Percentiles rank a stretch among this genome's conserved stretches.
These are phyloP conservation scores for Lycopodina hypogea DNA, from an alignment of 37 sponge, comb jelly and placozoan genomes.

Conservation along the genomic window DNA sequence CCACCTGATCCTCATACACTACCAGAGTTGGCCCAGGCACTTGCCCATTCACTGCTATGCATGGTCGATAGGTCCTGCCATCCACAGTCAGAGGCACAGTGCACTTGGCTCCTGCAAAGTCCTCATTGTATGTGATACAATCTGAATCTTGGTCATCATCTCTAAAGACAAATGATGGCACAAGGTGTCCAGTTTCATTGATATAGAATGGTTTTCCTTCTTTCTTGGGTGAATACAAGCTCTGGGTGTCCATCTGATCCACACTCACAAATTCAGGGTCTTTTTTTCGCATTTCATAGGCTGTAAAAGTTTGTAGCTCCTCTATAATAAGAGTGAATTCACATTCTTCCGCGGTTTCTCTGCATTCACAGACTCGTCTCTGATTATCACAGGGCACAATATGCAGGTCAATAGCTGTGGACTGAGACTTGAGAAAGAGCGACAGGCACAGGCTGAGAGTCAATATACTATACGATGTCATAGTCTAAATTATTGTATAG, in stretches of 20 bases:
- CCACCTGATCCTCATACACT: conserved; percentile 25
- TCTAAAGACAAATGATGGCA: not conserved
- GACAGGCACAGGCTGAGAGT: too few relatives aligned
- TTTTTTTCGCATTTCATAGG: conserved; percentile 2
- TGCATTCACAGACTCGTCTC: conserved; percentile 21
- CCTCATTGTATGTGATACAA: not conserved
- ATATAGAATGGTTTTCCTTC: conserved; percentile 18
- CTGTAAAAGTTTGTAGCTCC: conserved; percentile 33
- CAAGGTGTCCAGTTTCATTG: conserved; percentile 11
- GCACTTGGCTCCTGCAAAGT: conserved; percentile 17
- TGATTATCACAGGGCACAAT: conserved; percentile 6
- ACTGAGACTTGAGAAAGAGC: too few relatives aligned
- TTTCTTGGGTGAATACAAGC: not conserved
- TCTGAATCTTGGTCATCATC: not conserved
- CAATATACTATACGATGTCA: too few relatives aligned
- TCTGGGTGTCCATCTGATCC: not conserved
- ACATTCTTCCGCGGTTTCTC: conserved; percentile 20
- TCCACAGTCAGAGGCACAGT: conserved; percentile 54
- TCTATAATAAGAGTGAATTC: conserved; percentile 22
- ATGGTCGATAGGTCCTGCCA: conserved; percentile 53
- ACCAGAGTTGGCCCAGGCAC: conserved; percentile 77
- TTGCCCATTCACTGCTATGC: conserved; percentile 61
- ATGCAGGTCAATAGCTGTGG: conserved; percentile 1
- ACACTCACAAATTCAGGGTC: not conserved
- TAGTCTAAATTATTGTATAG: too few relatives aligned